These are phyloP conservation scores for Acanthiza pusilla DNA, from an alignment of 2,797 vertebrate species.

Conservation along the genomic window DNA sequence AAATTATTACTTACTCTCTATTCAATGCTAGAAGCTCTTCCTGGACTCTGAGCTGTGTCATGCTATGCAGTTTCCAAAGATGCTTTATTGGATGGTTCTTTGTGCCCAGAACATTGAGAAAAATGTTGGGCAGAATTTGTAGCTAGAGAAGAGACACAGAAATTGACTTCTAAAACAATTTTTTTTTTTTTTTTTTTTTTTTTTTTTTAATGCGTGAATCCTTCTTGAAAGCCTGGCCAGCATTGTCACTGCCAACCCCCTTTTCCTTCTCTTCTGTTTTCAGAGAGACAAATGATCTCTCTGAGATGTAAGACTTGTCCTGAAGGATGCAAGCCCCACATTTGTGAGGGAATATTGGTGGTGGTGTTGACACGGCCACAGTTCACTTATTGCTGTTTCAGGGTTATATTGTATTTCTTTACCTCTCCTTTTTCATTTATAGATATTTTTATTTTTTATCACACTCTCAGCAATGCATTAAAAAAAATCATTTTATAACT, in stretches of 20 bases:
- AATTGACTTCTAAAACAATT: too few relatives aligned
- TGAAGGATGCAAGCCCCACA: not conserved
- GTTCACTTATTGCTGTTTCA: not conserved
- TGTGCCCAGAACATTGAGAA: not conserved
- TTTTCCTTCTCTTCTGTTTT: not conserved
- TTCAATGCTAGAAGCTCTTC: not conserved
- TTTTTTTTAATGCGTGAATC: rapidly evolving
- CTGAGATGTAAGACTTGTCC: not conserved
- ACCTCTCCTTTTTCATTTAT: not conserved
- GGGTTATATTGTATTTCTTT: not conserved
- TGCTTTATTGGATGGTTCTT: not conserved
- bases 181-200: too few relatives aligned
- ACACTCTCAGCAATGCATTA: not conserved
- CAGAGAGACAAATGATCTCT: not conserved
- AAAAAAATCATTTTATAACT: not conserved
- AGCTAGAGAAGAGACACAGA: not conserved
- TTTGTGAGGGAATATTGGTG: not conserved
- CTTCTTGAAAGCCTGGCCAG: not conserved
- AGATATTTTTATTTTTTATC: not conserved
- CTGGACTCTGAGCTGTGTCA: not conserved
- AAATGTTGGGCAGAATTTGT: not conserved
- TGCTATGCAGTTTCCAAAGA: not conserved
- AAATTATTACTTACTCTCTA: not conserved
- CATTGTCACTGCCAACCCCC: not conserved
- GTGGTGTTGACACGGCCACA: not conserved